Evolutionary conservation across 2,888 invertebrate genomes (phyloP).

Genomic region (Eristalis intricaria): DNA sequence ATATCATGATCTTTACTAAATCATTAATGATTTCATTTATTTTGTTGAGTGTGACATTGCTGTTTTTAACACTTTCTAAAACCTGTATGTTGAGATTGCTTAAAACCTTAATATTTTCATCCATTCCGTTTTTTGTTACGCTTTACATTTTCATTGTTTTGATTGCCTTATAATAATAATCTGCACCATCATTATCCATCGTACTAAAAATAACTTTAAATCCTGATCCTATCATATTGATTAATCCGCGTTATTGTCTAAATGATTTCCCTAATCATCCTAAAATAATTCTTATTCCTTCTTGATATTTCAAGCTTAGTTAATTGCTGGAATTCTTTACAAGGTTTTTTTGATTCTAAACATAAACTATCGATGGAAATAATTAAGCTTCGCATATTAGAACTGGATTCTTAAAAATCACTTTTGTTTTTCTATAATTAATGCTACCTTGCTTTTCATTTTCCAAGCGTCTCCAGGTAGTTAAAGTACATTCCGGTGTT

Average conservation of each 20-base stretch:
- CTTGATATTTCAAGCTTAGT: not conserved
- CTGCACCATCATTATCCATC: not conserved
- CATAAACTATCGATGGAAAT: not conserved
- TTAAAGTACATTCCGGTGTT: not conserved
- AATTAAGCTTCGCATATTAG: not conserved
- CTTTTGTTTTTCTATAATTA: not conserved
- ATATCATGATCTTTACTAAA: too few species aligned
- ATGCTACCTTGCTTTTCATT: not conserved
- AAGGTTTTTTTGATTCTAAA: too few species aligned
- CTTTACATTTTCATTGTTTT: too few species aligned
- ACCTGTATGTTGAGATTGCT: not conserved
- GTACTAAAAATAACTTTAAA: not conserved
- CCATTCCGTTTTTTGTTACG: not conserved
- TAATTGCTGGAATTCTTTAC: not conserved
- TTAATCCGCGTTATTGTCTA: not conserved
- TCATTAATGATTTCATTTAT: not conserved
- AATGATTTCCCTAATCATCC: not conserved
- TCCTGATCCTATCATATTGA: too few species aligned
- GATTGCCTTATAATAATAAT: not conserved
- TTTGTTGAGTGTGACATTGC: not conserved
- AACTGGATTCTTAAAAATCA: too few species aligned
- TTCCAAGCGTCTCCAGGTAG: not conserved
- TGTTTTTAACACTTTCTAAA: not conserved
- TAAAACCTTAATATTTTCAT: not conserved
- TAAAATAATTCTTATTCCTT: conserved; percentile 3